These are phyloP conservation scores for Eugnorisma glareosa DNA, from an alignment of 2,888 invertebrate genomes.

Conservation along the genomic window DNA sequence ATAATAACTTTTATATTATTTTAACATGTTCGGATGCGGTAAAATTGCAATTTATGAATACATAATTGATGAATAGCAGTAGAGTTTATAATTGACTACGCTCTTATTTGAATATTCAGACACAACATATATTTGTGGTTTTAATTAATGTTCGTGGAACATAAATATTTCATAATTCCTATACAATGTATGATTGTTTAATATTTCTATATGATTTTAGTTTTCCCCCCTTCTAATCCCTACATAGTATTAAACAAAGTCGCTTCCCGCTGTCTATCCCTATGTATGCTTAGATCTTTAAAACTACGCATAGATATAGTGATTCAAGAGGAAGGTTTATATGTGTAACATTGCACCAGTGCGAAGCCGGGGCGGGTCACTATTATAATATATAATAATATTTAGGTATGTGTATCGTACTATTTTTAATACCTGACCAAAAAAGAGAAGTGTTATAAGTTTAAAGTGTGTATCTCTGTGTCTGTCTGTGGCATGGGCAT, in stretches of 20 bases:
- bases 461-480: neutral
- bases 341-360: too few species aligned
- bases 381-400: too few species aligned
- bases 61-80: slow-evolving; percentile 20
- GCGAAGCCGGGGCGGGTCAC: too few species aligned
- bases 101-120: slow-evolving; percentile 29
- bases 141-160: neutral
- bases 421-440: neutral
- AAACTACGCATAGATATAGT: too few species aligned
- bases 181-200: too few species aligned
- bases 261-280: too few species aligned
- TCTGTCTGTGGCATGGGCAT: neutral
- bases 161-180: neutral
- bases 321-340: too few species aligned
- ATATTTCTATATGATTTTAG: too few species aligned
- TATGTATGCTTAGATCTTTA: too few species aligned
- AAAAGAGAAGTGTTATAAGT: neutral
- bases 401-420: too few species aligned
- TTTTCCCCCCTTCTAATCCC: too few species aligned
- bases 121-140: slow-evolving; percentile 6
- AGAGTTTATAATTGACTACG: slow-evolving; percentile 25
- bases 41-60: slow-evolving; percentile 17
- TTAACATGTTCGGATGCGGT: slow-evolving; percentile 2
- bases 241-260: too few species aligned
- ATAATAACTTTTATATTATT: neutral